Evolutionary conservation across 1,140 invertebrate genomes (phyloP), one percentile per base, ranked within the genome.

Genomic region (Calosoma granatense): DNA sequence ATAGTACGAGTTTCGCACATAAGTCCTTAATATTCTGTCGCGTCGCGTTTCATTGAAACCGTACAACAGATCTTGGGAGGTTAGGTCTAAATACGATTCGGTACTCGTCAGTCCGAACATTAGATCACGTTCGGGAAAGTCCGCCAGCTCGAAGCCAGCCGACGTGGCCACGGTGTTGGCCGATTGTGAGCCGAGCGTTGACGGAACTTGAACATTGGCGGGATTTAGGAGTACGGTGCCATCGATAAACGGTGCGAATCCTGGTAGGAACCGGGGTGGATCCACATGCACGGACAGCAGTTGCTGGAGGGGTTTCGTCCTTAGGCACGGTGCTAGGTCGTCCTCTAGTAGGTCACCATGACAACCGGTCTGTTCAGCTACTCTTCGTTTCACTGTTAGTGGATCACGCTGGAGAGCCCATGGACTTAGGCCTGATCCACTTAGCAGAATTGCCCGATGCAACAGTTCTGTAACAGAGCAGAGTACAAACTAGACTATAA

Each of bases 361-460:
- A 68, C 88, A 91, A 6, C 81, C 81, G 1, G 86, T 87, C 63
- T 88, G 81, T 62, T 88, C 83, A 12, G 87, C 86, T 15, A 91
- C 86, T 66, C 81, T 82, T 65, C 84, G 79, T 74, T 90, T 91
- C 61, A 90, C 83, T 54, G 78, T 81, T 17, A 92, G 73, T 12
- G 93, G 90, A 68, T 95, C 89, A 60, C 86, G 81, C 70, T 94
- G 92, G 60, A 95, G 78, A 43, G 94, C 94, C 94, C 91, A 98
- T 14, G 90, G 91, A 65, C 90, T 92, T 57, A 97, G 76, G 12
- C 92, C 92, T n/a, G 94, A 95, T 12, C 95, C 95, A 64, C 92
- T 94, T 69, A 97, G 82, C 53, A 98, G 78, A 62, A 97, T 86
- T 20, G 92, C 90, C 59, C 93, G 85, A 69, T 93, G 86, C 67